Evolutionary conservation across 2,888 invertebrate genomes (phyloP), one percentile per base, ranked within the genome.

Genomic region (Tiliacea citrago): DNA sequence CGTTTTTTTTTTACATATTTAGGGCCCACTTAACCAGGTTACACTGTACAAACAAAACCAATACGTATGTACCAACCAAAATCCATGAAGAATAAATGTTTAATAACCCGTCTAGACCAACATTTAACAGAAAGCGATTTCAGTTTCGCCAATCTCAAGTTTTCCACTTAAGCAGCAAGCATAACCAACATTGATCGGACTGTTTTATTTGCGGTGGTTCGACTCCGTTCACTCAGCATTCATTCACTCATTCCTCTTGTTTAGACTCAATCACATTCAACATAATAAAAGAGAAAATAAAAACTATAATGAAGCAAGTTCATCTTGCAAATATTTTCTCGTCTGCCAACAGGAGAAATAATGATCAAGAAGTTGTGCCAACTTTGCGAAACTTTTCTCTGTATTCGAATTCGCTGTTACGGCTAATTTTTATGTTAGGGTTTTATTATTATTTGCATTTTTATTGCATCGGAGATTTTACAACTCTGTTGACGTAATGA

Each of bases 71-170:
- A 92, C 53, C n/a, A n/a, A 90, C 88, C 86, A 84, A 93, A 93
- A 92, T 93, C 91, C 91, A 93, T 92, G 88, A 86, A 89, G 92
- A 93, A 92, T 94, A 93, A 91, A 93, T 94, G 94, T 93, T 94
- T 95, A 95, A 95, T 95, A 95, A 94, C 93, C 90, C 90, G 96
- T 96, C 96, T 96, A 96, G 96, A 96, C 95, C 93, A 91, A 92
- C 90, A 92, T 93, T 93, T 81, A 81, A 83, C 78, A 84, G 86
- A 88, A 90, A 92, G 87, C 90, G 88, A 91, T 94, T 94, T 93
- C 89, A 93, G 93, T 91, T 92, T 92, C 86, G 86, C 89, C 93
- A 92, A 92, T 92, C 89, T 88, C 88, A 94, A 95, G 93, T 94
- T 95, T 93, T 91, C 93, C 91, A 93, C 93, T 94, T 89, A 91